Evolutionary conservation across 2,888 invertebrate species (phyloP), one percentile per base, ranked within the genome.

Genomic region (Polyommatus iphigenia): DNA sequence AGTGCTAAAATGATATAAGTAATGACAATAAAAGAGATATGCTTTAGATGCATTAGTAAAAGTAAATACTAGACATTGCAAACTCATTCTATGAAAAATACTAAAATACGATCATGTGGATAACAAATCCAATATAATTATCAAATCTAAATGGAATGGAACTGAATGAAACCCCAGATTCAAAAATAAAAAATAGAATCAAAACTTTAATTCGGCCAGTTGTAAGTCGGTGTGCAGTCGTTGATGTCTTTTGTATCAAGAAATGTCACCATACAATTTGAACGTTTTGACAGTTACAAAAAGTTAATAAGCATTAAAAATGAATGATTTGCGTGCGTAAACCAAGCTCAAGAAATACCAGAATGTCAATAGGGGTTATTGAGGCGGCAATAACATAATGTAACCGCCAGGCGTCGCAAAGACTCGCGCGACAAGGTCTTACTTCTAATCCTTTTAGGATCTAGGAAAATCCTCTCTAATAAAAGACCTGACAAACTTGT

Each of bases 401-500:
- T 32, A 15, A 67, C 29, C 4, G 29, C 4, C 5, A 54, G 75
- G 29, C 75, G 75, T 50, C 54, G 29, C 29, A 0, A 24, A 3
- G 77, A 76, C 77, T 78, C 76, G 79, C 77, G 78, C 76, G 54
- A 81, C 78, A 59, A 41, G 78, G 78, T 79, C 79, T 81, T 79
- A 78, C 77, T 78, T 76, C 77, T 80, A 78, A 81, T 81, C 80
- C 80, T 78, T 79, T 79, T 79, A 79, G 80, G 78, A 81, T 81
- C 81, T 80, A 78, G 81, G 78, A 78, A 80, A 81, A 79, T 79
- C 81, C 81, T 79, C 81, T 80, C 79, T 79, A 81, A 80, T 81
- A 81, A 80, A 81, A 81, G 79, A 81, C 81, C 80, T 81, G 81
- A 81, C 81, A 80, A 81, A 81, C 81, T 81, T 80, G 81, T 81